Evolutionary conservation across 2,888 invertebrate species (phyloP).

Genomic region (Aproaerema taeniolella): DNA sequence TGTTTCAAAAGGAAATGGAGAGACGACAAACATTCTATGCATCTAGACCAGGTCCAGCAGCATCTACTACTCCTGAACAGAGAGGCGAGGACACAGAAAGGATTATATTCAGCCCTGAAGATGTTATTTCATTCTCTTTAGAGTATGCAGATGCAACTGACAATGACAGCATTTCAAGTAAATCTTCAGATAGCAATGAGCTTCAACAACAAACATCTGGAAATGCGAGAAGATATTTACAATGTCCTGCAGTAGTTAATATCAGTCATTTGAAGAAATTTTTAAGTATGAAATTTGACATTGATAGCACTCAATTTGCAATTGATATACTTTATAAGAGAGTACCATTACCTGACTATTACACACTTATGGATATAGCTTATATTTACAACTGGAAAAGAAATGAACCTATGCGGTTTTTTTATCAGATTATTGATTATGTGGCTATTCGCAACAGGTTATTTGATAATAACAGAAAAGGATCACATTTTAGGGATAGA

Average conservation of each 20-base stretch:
- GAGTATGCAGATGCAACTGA: constrained; percentile 82
- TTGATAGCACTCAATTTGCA: constrained; percentile 80
- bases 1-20: constrained; percentile 95
- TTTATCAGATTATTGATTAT: constrained; percentile 82
- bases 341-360: constrained; percentile 90
- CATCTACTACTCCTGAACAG: constrained; percentile 85
- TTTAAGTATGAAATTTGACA: constrained; percentile 90
- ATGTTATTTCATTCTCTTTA: constrained; percentile 92
- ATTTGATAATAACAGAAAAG: constrained; percentile 67
- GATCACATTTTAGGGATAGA: constrained; percentile 48
- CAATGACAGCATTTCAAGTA: constrained; percentile 71
- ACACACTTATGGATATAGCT: constrained; percentile 95
- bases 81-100: constrained; percentile 90
- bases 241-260: constrained; percentile 94
- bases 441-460: constrained; percentile 76
- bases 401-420: constrained; percentile 87
- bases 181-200: constrained; percentile 70
- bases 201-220: constrained; percentile 52
- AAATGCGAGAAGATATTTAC: constrained; percentile 83
- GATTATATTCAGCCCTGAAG: constrained; percentile 92
- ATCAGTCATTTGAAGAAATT: constrained; percentile 94
- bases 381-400: constrained; percentile 97
- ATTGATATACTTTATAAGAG: constrained; percentile 93
- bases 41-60: constrained; percentile 82
- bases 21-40: constrained; percentile 90